A percentile compares a stretch with the other conserved stretches of the same genome.
phyloP scores from a whole-genome alignment of 2,888 invertebrate genomes.

The Noctuana brunneofusca region DNA sequence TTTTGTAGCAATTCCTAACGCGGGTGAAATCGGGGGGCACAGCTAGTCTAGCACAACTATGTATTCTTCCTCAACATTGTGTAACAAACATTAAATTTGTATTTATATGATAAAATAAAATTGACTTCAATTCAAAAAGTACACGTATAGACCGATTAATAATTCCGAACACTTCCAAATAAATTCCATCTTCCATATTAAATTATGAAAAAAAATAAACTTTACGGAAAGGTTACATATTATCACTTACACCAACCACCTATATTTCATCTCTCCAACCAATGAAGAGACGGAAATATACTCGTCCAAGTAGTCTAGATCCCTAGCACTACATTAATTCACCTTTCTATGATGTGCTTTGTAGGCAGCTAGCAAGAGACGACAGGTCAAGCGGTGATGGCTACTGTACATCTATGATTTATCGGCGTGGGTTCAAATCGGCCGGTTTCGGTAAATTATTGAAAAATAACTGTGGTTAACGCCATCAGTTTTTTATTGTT shows the following conservation, averaged over 20 bases:
- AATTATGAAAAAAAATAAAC: not conserved
- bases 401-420: slow-evolving; percentile 54
- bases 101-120: too few species aligned
- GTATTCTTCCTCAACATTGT: too few species aligned
- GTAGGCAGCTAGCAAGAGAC: slow-evolving; percentile 33
- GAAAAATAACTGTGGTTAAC: too few species aligned
- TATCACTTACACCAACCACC: slow-evolving; percentile 44
- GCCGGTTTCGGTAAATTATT: slow-evolving; percentile 39
- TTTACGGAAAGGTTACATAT: not conserved
- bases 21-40: too few species aligned
- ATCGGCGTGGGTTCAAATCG: slow-evolving; percentile 52
- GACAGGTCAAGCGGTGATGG: slow-evolving; percentile 41
- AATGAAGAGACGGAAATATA: slow-evolving; percentile 59
- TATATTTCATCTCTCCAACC: slow-evolving; percentile 48
- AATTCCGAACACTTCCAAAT: too few species aligned
- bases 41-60: too few species aligned
- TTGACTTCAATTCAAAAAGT: too few species aligned
- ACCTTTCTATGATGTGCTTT: slow-evolving; percentile 39
- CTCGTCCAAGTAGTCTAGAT: slow-evolving; percentile 56
- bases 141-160: too few species aligned
- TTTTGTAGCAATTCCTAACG: too few species aligned
- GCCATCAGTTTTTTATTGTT: too few species aligned
- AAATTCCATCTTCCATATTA: too few species aligned
- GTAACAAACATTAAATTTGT: too few species aligned
- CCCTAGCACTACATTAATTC: slow-evolving; percentile 54